phyloP scores from a whole-genome alignment of 1,140 invertebrate genomes.

The Arctopsyche grandis region DNA sequence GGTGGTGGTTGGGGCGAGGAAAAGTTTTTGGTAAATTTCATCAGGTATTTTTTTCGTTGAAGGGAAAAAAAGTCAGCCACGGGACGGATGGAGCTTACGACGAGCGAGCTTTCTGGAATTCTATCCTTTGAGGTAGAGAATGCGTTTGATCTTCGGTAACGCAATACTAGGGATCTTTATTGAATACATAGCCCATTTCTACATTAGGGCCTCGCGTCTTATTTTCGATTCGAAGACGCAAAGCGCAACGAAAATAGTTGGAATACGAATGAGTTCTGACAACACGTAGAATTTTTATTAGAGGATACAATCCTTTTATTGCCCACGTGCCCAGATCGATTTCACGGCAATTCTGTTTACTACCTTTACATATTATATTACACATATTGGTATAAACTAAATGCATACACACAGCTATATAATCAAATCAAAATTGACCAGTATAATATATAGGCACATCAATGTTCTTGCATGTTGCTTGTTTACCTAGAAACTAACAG shows the following conservation, averaged over 20 bases:
- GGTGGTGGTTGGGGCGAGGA: neutral
- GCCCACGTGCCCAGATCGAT: too few relatives aligned
- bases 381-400: too few relatives aligned
- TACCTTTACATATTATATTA: too few relatives aligned
- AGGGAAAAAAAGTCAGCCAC: conserved; percentile 42
- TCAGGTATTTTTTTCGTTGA: conserved; percentile 39
- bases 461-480: too few relatives aligned
- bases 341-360: too few relatives aligned
- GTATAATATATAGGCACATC: too few relatives aligned
- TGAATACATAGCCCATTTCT: conserved; percentile 28
- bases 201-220: conserved; percentile 12
- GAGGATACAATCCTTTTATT: neutral
- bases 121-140: conserved; percentile 46
- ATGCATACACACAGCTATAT: too few relatives aligned
- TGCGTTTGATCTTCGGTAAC: conserved; percentile 52
- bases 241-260: conserved; percentile 3
- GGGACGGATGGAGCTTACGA: conserved; percentile 21
- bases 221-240: neutral
- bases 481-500: too few relatives aligned
- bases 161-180: conserved; percentile 43
- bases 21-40: conserved; percentile 46
- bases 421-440: too few relatives aligned
- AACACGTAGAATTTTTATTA: neutral
- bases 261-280: conserved; percentile 19
- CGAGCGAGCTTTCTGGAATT: conserved; percentile 46